Percentiles rank a stretch among this genome's conserved stretches.
Conservation (phyloP, 2,888 invertebrate genomes). For the Malacosoma neustria region DNA sequence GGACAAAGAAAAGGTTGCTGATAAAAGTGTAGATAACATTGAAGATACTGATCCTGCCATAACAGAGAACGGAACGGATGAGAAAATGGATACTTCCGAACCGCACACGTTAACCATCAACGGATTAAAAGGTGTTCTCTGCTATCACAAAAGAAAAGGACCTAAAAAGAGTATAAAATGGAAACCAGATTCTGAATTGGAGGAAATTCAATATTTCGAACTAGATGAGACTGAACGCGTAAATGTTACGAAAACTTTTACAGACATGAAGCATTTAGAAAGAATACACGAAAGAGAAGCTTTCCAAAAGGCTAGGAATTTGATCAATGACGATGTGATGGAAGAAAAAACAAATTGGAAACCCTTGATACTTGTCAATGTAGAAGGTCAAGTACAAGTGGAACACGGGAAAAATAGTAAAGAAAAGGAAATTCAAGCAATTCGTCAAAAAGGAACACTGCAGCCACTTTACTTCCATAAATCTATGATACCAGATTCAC, state of each 20-base stretch:
- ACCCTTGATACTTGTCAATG: conserved; percentile 80
- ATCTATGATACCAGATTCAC: conserved; percentile 88
- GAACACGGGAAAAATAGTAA: conserved; percentile 86
- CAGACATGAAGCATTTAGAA: conserved; percentile 94
- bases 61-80: conserved; percentile 35
- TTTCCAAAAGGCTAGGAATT: conserved; percentile 84
- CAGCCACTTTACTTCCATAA: conserved; percentile 88
- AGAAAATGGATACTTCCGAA: conserved; percentile 47
- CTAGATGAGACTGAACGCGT: conserved; percentile 96
- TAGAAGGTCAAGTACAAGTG: conserved; percentile 78
- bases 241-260: conserved; percentile 94
- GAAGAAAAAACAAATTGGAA: conserved; percentile 87
- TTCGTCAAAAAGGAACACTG: conserved; percentile 88
- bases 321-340: conserved; percentile 86
- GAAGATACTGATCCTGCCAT: conserved; percentile 27
- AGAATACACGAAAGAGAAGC: conserved; percentile 89
- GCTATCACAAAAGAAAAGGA: conserved; percentile 83
- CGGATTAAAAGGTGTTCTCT: conserved; percentile 83
- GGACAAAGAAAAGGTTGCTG: conserved; percentile 65
- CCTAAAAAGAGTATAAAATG: conserved; percentile 88
- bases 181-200: conserved; percentile 86
- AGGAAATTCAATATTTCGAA: conserved; percentile 92
- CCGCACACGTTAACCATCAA: conserved; percentile 64
- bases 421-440: conserved; percentile 90
- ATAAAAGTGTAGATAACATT: conserved; percentile 33